Evolutionary conservation across 1,140 invertebrate genomes (phyloP), one percentile per base, ranked within the genome.

Genomic region (Ladona fulva): DNA sequence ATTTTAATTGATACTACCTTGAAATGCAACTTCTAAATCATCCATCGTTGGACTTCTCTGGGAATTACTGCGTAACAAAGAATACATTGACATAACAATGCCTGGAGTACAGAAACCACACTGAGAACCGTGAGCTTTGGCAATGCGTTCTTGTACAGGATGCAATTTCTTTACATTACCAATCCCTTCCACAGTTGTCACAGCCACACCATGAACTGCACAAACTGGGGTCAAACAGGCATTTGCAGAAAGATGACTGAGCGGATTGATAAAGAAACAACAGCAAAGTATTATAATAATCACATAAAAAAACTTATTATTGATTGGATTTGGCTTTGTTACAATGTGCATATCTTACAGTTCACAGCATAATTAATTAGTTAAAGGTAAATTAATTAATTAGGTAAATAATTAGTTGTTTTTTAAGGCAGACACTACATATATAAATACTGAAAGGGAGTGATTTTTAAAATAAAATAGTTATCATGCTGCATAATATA

Each of bases 31-130:
- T 86, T 96, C 94, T 81, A 97, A 84, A 80, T 96, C 91, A 12
- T 81, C 80, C 3, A 87, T 87, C 66, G 86, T 86, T 0, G 91
- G 91, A 12, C 78, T 78, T 82, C 89, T 89, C 12, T 79, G 80
- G 8, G 87, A 85, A 16, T 84, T 85, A 78, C 89, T 92, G 79
- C 95, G 86, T 0, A 97, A 83, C 24, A 96, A 84, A 0, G 93
- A 89, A 81, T 97, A 97, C 95, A 97, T 97, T 3, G 95, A 96
- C 95, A 97, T 97, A 0, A 97, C 94, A 77, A 97, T 95, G 19
- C 95, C 95, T 3, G 95, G 95, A 6, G 95, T 96, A 80, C 95
- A 96, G 84, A 95, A 97, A 7, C 95, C 95, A 83, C 95, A 97
- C 86, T 97, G 95, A 0, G 94, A 95, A 0, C 95, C 95, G 82